Conservation (phyloP, 2,888 invertebrate genomes). For the Erebia aethiops region DNA sequence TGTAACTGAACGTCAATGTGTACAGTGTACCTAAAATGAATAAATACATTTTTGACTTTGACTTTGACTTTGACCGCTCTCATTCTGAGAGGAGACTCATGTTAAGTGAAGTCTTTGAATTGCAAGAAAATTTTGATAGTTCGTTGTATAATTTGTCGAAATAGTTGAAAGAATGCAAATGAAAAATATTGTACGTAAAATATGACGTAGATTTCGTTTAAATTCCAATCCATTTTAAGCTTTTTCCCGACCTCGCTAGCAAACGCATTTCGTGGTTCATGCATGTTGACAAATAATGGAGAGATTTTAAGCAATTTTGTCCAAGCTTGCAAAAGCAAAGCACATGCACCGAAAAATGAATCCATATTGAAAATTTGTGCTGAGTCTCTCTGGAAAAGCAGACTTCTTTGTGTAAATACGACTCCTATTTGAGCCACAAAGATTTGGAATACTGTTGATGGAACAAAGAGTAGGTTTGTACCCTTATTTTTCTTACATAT, state of each 20-base stretch:
- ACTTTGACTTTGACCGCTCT: too few species aligned
- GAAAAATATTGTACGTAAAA: neutral
- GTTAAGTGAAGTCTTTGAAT: too few species aligned
- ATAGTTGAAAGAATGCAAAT: neutral
- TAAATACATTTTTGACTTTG: too few species aligned
- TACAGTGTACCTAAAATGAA: too few species aligned
- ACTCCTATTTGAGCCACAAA: constrained; percentile 3
- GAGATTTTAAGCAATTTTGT: constrained; percentile 11
- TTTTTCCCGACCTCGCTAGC: neutral
- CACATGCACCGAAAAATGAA: neutral
- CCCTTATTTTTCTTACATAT: too few species aligned
- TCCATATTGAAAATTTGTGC: constrained; percentile 7
- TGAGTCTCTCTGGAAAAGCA: neutral
- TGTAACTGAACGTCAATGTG: too few species aligned
- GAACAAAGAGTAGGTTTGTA: neutral
- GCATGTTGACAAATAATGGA: constrained; percentile 2
- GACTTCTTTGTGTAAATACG: neutral
- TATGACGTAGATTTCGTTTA: neutral
- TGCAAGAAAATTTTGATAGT: too few species aligned
- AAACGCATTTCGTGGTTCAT: neutral
- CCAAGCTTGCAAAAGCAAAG: constrained; percentile 7
- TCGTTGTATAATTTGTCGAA: too few species aligned
- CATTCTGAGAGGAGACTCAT: too few species aligned
- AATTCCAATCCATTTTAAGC: neutral
- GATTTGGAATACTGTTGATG: neutral